Base-by-base conservation (phyloP, 2,888 invertebrate species). In the Eupithecia exiguata region DNA sequence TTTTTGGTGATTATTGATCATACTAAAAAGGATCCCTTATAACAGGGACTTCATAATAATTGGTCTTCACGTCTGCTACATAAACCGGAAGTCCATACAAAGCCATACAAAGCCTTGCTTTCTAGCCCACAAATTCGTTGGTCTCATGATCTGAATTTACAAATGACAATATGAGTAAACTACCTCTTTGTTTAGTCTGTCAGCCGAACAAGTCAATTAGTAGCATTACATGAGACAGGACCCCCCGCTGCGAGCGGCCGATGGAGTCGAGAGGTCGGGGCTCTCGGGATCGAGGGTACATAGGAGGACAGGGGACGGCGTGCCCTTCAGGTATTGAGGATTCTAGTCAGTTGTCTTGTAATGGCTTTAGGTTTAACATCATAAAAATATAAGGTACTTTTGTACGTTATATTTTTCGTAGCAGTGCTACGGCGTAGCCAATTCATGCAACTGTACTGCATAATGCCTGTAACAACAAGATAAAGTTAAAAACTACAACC, bases 381-480 rank as follows among this genome's bases (percentile, higher is more conserved):
- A n/a, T n/a, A n/a, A n/a, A n/a, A n/a, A n/a, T n/a, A n/a, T n/a
- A n/a, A n/a, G n/a, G n/a, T 5, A 43, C 14, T 4, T 14, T 5
- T 43, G 14, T 58, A 25, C 1, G 25, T 58, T 16, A 3, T 14
- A 49, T 2, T 49, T n/a, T 49, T n/a, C 46, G 73, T 70, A 70
- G 73, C 69, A 46, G 69, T 38, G 35, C 67, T 70, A 70, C 69
- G 73, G 36, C 65, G 68, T 66, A 65, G 72, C 72, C 12, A 53
- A 10, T 53, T 53, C 30, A 30, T 30, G 61, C 30, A 46, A 46
- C 46, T 46, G 61, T 25, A 46, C 46, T 49, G 30, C 30, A 3
- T 49, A 49, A n/a, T 40, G 12, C 14, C 9, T 10, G 14, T 14
- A 40, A n/a, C n/a, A n/a, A n/a, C n/a, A n/a, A n/a, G n/a, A n/a